phyloP scores from a whole-genome alignment of 2,888 invertebrate species.

The Barypeithes pellucidus region DNA sequence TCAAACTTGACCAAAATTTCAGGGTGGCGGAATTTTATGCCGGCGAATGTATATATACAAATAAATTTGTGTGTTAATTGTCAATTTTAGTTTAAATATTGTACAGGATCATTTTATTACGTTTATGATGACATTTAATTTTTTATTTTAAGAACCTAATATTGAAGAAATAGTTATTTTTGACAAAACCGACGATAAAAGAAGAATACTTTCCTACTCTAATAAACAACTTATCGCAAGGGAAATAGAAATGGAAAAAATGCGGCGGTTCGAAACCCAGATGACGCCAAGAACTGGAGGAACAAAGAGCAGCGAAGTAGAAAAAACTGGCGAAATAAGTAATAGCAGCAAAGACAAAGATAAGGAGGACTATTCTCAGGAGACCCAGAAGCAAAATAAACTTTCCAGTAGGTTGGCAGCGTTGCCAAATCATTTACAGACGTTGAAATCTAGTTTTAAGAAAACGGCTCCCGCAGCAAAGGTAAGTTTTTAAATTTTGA shows the following conservation, averaged over 20 bases:
- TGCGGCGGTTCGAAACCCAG: slow-evolving; percentile 66
- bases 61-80: too few relatives aligned
- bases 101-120: too few relatives aligned
- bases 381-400: neutral
- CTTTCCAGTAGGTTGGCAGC: slow-evolving; percentile 54
- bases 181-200: slow-evolving; percentile 48
- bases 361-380: slow-evolving; percentile 10
- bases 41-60: too few relatives aligned
- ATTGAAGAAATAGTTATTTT: slow-evolving; percentile 79
- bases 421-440: slow-evolving; percentile 82
- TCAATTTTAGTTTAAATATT: too few relatives aligned
- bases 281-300: slow-evolving; percentile 67
- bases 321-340: slow-evolving; percentile 66
- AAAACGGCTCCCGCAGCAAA: slow-evolving; percentile 38
- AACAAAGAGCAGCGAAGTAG: slow-evolving; percentile 9
- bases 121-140: too few relatives aligned
- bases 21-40: too few relatives aligned
- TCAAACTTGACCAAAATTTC: too few relatives aligned
- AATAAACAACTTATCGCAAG: slow-evolving; percentile 86
- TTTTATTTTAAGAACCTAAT: slow-evolving; percentile 84
- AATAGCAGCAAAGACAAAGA: neutral
- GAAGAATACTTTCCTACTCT: slow-evolving; percentile 75
- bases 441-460: slow-evolving; percentile 77
- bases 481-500: slow-evolving; percentile 32
- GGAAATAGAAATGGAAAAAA: slow-evolving; percentile 86